Base-by-base conservation (phyloP, 2,888 invertebrate species). In the Anticlea derivata region DNA sequence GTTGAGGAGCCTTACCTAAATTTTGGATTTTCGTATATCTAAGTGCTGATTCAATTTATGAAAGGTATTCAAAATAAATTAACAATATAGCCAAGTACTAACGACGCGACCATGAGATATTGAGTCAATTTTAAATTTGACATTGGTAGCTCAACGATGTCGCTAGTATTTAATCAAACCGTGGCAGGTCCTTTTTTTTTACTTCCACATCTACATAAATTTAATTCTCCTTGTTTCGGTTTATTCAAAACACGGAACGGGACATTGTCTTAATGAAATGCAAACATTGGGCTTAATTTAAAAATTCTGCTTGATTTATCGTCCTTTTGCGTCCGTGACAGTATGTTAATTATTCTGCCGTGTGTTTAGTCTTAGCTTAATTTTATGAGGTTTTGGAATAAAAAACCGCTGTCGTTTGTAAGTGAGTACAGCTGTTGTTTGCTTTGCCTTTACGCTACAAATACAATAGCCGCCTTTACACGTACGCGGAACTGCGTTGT, bases 181-280 rank as follows among this genome's bases (percentile, higher is more conserved):
- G 39, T 24, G 13, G 10, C 22, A 30, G 11, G 7, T 7, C 11
- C 13, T 33, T 7, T 30, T 45, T 50, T 54, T 50, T 50, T 50
- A 39, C 41, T 49, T 39, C 45, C 51, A 39, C 39, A 53, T 56
- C 52, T 53, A 54, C 54, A 58, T 60, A 56, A 55, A 56, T 62
- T 60, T 39, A 60, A 60, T 60, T 55, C 49, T 39, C 58, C 47
- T 51, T 53, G 53, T 55, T 54, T 50, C 55, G 49, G 41, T 46
- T 53, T 63, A 59, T 58, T 61, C 49, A 58, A 58, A 63, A 59
- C 53, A 63, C 46, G 52, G 38, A 12, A 11, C 39, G 38, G 54
- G 39, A 45, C 50, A 48, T 55, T 55, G 58, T 56, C 61, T 63
- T 70, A 69, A 73, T 73, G 67, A 70, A 76, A 74, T 63, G 64